phyloP scores from a whole-genome alignment of 2,888 invertebrate genomes.

The Pachycephus smyrnensis region DNA sequence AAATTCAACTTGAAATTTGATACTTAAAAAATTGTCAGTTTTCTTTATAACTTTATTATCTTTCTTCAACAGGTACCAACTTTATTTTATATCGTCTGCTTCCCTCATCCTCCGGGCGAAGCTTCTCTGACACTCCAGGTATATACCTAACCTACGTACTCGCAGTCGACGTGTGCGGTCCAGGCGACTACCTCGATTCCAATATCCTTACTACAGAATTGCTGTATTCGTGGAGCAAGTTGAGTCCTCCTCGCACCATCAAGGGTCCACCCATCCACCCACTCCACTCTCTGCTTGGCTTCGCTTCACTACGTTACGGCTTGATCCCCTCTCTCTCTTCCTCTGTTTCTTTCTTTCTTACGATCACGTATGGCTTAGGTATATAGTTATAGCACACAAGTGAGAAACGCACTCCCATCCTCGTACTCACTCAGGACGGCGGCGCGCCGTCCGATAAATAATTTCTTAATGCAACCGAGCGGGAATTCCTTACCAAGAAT shows the following conservation, averaged over 20 bases:
- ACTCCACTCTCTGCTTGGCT: neutral
- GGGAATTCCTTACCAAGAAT: constrained; percentile 8
- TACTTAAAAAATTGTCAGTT: neutral
- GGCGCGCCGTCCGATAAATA: constrained; percentile 5
- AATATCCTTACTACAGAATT: neutral
- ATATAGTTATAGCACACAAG: neutral
- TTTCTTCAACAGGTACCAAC: neutral
- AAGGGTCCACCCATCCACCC: neutral
- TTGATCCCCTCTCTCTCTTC: neutral
- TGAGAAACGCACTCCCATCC: neutral
- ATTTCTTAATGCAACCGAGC: constrained; percentile 10
- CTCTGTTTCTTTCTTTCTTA: neutral
- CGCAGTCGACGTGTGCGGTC: constrained; percentile 8
- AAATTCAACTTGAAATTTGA: neutral
- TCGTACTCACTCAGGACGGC: neutral
- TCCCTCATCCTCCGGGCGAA: neutral
- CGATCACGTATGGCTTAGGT: neutral
- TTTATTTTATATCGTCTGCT: neutral
- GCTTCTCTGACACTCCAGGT: neutral
- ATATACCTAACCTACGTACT: neutral
- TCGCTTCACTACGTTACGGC: neutral
- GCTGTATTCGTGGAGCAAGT: neutral
- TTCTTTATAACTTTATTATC: neutral
- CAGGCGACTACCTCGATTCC: neutral
- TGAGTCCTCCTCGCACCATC: neutral